Conservation (phyloP, 2,888 invertebrate species). For the Drosophila lacicola region DNA sequence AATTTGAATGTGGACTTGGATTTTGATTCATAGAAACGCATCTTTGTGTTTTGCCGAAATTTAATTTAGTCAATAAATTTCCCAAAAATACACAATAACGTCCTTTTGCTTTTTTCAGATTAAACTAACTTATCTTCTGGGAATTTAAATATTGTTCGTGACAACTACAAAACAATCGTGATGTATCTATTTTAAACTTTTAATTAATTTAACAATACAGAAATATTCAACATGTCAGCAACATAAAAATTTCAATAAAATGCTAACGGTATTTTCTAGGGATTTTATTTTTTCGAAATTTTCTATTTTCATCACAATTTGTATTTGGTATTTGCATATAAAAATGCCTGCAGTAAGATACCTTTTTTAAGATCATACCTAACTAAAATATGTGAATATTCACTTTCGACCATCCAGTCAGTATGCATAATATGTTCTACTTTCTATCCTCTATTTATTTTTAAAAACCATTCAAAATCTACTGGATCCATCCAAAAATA, state of each 20-base stretch:
- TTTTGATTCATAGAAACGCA: slow-evolving; percentile 3
- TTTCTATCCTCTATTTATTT: no score
- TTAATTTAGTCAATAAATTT: not conserved
- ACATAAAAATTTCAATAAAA: no score
- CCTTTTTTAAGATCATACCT: no score
- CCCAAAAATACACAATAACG: not conserved
- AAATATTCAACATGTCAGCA: not conserved
- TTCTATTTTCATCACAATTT: no score
- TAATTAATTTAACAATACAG: not conserved
- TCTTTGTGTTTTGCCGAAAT: not conserved
- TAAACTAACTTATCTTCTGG: not conserved
- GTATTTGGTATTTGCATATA: no score
- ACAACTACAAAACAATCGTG: not conserved
- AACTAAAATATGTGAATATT: no score
- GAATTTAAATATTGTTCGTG: not conserved
- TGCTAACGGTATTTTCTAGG: no score
- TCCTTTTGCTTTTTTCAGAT: not conserved
- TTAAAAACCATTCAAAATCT: not conserved
- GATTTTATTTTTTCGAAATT: no score
- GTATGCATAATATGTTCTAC: no score
- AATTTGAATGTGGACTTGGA: not conserved
- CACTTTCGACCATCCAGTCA: no score
- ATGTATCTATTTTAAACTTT: not conserved
- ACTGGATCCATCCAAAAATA: not conserved
- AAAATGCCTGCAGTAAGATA: no score